Percentiles rank a stretch among this genome's conserved stretches.
phyloP scores from a whole-genome alignment of 2,888 invertebrate species.

The Parnassius glacialis region DNA sequence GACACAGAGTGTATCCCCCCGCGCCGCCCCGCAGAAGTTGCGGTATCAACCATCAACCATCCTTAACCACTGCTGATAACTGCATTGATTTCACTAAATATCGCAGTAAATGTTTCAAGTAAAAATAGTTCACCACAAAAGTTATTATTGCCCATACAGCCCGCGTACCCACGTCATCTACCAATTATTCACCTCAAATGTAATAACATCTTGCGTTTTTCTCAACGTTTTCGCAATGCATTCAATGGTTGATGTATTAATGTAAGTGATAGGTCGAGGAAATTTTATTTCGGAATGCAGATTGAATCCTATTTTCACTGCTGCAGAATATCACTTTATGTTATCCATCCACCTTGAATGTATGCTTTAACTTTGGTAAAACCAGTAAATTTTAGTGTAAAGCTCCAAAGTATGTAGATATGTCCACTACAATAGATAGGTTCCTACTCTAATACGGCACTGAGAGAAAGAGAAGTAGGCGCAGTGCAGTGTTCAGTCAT shows the following conservation, averaged over 20 bases:
- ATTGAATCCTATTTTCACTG: not conserved
- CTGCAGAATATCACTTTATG: not conserved
- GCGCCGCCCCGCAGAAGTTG: conserved; percentile 43
- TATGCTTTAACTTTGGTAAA: not conserved
- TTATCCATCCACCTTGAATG: not conserved
- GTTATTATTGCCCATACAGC: no score
- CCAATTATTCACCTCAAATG: no score
- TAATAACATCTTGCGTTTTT: no score
- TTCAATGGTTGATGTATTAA: no score
- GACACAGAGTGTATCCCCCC: conserved; percentile 52
- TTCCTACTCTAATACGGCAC: conserved; percentile 54
- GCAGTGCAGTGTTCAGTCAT: conserved; percentile 61
- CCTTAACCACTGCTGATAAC: conserved; percentile 19
- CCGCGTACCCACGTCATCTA: no score
- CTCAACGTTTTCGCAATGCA: no score
- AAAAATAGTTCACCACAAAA: no score
- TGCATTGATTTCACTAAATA: conserved; percentile 1
- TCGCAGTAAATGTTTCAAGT: no score
- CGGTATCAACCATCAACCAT: conserved; percentile 41
- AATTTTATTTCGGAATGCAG: no score
- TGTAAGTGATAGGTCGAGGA: no score
- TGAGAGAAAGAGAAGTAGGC: conserved; percentile 72
- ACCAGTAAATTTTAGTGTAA: conserved; percentile 11
- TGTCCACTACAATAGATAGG: conserved; percentile 45
- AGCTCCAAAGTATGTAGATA: conserved; percentile 26